A percentile compares a stretch with the other conserved stretches of the same genome.
These are phyloP conservation scores for Opisthograptis luteolata DNA, from an alignment of 2,888 invertebrate genomes.

Conservation along the genomic window DNA sequence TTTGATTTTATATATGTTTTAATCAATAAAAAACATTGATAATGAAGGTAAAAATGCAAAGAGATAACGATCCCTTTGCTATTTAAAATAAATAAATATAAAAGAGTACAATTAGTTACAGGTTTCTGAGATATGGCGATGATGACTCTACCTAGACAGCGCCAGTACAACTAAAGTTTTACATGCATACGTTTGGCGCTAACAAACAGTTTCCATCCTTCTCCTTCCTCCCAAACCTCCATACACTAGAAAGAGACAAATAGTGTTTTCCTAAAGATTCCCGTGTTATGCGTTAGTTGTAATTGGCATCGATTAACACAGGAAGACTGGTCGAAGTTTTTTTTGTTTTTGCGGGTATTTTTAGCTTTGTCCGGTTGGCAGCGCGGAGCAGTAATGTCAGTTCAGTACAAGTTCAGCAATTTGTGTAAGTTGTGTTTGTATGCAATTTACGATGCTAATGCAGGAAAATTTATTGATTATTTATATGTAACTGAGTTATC, in stretches of 20 bases:
- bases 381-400: constrained; percentile 17
- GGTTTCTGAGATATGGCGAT: background rate
- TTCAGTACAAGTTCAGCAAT: constrained; percentile 6
- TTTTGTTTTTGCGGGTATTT: constrained; percentile 58
- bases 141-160: background rate
- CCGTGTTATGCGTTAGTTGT: constrained; percentile 48
- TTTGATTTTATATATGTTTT: constrained; percentile 6
- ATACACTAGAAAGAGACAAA: constrained; percentile 22
- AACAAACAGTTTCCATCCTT: constrained; percentile 23
- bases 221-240: background rate
- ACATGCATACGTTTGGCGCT: constrained; percentile 22
- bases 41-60: background rate
- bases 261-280: constrained; percentile 26
- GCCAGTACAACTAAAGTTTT: constrained; percentile 16
- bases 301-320: constrained; percentile 82
- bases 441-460: constrained; percentile 3
- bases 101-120: background rate
- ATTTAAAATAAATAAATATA: background rate
- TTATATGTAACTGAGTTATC: too few relatives aligned
- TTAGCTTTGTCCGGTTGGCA: constrained; percentile 44
- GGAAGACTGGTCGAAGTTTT: constrained; percentile 71
- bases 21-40: constrained; percentile 1
- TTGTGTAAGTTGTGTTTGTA: constrained; percentile 12
- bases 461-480: too few relatives aligned
- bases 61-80: background rate